Percentiles rank a stretch among this genome's conserved stretches.
Evolutionary conservation across 2,888 invertebrate species (phyloP).

Genomic region (Malthinus flaveolus): DNA sequence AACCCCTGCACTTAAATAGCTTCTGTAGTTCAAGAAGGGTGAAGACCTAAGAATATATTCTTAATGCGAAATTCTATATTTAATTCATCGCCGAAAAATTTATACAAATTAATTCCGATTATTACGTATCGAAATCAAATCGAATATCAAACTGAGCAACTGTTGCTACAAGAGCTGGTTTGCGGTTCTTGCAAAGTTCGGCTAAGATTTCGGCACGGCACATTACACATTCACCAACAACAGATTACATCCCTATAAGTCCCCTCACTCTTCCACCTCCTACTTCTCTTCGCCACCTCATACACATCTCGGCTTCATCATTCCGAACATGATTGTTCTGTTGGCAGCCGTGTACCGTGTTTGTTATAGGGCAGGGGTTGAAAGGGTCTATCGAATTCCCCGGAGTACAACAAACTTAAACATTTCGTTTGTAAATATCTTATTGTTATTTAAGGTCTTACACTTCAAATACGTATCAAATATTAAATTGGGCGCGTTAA

Average conservation of each 20-base stretch:
- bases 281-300: constrained; percentile 2
- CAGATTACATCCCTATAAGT: constrained; percentile 34
- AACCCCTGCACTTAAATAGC: constrained; percentile 50
- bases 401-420: constrained; percentile 32
- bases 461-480: too few species aligned
- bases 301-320: constrained; percentile 33
- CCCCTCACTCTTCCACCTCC: too few species aligned
- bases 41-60: constrained; percentile 36
- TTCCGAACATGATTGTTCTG: constrained; percentile 37
- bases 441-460: constrained; percentile 19
- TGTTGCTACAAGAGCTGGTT: constrained; percentile 39
- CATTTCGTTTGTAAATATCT: constrained; percentile 34
- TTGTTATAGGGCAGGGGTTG: constrained; percentile 35
- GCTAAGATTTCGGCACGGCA: constrained; percentile 45
- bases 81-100: neutral
- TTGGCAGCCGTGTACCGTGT: constrained; percentile 35
- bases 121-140: constrained; percentile 15
- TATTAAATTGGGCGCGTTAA: too few species aligned
- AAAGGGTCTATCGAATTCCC: constrained; percentile 37
- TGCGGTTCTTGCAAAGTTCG: constrained; percentile 43
- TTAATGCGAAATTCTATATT: constrained; percentile 27
- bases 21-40: constrained; percentile 46
- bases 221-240: constrained; percentile 45
- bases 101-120: neutral
- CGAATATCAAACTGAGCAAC: constrained; percentile 40